A percentile compares a stretch with the other conserved stretches of the same genome.
Conservation (phyloP, 2,113 vertebrate genomes). For the Siphamia tubifer region DNA sequence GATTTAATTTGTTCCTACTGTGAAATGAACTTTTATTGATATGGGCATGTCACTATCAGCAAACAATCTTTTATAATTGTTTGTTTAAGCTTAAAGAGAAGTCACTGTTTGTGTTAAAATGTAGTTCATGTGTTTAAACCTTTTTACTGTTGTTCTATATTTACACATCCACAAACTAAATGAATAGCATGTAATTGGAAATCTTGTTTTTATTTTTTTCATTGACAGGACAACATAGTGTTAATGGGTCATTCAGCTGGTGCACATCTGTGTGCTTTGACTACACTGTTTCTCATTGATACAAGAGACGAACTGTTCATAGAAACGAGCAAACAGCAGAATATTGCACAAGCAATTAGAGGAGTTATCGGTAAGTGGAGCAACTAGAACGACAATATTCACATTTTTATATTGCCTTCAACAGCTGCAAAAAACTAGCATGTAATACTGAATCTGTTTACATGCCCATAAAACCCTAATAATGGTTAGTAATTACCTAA, state of each 20-base stretch:
- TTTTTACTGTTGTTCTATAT: background rate
- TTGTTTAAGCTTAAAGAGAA: no score
- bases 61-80: no score
- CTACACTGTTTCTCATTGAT: slow-evolving; percentile 72
- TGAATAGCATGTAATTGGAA: background rate
- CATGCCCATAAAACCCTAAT: no score
- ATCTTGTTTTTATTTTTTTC: background rate
- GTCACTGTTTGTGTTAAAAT: no score
- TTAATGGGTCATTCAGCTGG: slow-evolving; percentile 80
- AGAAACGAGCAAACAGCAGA: slow-evolving; percentile 52
- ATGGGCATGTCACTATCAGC: no score
- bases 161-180: background rate
- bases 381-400: background rate
- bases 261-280: slow-evolving; percentile 75
- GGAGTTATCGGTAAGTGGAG: slow-evolving; percentile 70
- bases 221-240: slow-evolving; percentile 71
- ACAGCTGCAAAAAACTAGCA: no score
- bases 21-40: no score
- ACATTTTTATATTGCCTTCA: no score
- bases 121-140: no score
- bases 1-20: no score
- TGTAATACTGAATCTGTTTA: no score
- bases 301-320: slow-evolving; percentile 69
- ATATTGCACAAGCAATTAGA: slow-evolving; percentile 56
- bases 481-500: no score